A percentile compares a stretch with the other conserved stretches of the same genome.
Evolutionary conservation across 2,797 vertebrate species (phyloP).

Genomic region (Notamacropus eugenii): DNA sequence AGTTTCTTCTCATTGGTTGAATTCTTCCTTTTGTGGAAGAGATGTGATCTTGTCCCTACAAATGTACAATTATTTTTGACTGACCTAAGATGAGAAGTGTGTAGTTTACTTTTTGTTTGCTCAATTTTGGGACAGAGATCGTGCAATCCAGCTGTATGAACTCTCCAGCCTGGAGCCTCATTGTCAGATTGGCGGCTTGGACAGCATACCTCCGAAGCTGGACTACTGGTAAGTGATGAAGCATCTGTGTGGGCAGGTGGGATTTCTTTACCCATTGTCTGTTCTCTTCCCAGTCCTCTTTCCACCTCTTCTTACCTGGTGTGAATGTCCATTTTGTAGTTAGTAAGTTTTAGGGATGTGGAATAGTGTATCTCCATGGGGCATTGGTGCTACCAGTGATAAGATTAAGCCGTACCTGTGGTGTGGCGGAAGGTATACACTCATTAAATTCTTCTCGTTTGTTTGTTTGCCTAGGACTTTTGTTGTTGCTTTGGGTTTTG

Average conservation of each 20-base stretch:
- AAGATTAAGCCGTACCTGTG: neutral
- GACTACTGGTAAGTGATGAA: constrained; percentile 86
- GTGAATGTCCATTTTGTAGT: neutral
- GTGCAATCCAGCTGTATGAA: constrained; percentile 89
- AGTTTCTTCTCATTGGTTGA: neutral
- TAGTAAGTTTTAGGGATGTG: neutral
- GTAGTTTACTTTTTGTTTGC: neutral
- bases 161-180: constrained; percentile 88
- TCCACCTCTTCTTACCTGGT: neutral
- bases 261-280: neutral
- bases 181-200: constrained; percentile 87
- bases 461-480: neutral
- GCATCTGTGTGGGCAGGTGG: neutral
- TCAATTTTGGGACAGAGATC: constrained; percentile 82
- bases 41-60: neutral
- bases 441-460: neutral
- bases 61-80: neutral
- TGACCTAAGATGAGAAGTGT: neutral
- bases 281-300: neutral
- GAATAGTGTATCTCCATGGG: neutral
- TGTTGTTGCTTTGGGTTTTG: neutral
- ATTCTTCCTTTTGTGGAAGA: neutral
- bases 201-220: constrained; percentile 87
- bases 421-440: neutral
- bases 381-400: neutral